A percentile compares a stretch with the other conserved stretches of the same genome.
Conservation (phyloP, 30 jellyfish, hydroid and myxozoan genomes). For the Aurelia aurita complex sp. Pacific region DNA sequence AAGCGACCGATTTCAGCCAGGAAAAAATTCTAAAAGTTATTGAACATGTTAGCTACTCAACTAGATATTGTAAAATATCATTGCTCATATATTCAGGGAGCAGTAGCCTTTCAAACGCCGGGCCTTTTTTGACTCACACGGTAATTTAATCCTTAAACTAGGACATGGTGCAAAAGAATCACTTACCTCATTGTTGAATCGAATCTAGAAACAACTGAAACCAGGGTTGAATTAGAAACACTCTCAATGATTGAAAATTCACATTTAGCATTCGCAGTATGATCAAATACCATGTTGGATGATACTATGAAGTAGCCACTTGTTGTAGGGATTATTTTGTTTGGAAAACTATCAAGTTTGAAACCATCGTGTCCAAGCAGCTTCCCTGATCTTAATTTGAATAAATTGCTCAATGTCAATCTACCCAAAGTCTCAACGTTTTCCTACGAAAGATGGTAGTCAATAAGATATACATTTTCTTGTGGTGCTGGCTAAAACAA, state of each 20-base stretch:
- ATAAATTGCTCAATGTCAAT: not conserved
- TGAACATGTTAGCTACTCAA: too few relatives aligned
- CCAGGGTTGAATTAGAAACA: not conserved
- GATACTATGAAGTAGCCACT: constrained; percentile 12
- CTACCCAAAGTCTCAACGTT: not conserved
- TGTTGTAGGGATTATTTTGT: not conserved
- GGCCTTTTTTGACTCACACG: too few relatives aligned
- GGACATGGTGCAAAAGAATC: not conserved
- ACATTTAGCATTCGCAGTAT: not conserved
- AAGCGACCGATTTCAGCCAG: too few relatives aligned
- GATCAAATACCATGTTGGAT: constrained; percentile 17
- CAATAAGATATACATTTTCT: not conserved
- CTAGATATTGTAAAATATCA: too few relatives aligned
- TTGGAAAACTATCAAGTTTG: not conserved
- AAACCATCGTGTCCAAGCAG: constrained; percentile 14
- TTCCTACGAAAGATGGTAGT: not conserved
- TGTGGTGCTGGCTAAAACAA: too few relatives aligned
- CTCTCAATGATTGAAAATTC: not conserved
- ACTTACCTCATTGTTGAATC: not conserved
- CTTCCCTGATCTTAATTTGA: not conserved
- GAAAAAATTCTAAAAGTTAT: too few relatives aligned
- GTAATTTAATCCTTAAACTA: too few relatives aligned
- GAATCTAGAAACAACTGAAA: not conserved
- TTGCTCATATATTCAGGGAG: too few relatives aligned
- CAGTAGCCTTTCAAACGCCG: too few relatives aligned